These are phyloP conservation scores for Pao palembangensis DNA, from an alignment of 2,113 vertebrate genomes.

Conservation along the genomic window DNA sequence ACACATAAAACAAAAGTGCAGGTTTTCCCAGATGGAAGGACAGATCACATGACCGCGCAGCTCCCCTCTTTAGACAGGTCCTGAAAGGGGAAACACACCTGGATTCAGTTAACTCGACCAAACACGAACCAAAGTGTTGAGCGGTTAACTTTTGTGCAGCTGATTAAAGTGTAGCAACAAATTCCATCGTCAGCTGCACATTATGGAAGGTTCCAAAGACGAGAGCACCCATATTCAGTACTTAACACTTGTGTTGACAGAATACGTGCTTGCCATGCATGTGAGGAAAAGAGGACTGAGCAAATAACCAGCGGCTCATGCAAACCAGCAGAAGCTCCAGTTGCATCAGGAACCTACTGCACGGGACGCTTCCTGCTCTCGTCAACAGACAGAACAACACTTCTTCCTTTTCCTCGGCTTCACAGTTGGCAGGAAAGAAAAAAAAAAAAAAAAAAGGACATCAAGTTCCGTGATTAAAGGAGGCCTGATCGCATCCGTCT, in stretches of 20 bases:
- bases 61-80: too few species aligned
- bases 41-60: too few species aligned
- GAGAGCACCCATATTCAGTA: too few species aligned
- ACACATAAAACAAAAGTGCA: too few species aligned
- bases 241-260: neutral
- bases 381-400: constrained; percentile 80
- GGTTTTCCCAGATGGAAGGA: too few species aligned
- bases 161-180: too few species aligned
- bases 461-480: neutral
- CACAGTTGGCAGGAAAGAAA: constrained; percentile 28
- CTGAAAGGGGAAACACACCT: too few species aligned
- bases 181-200: too few species aligned
- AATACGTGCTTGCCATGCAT: constrained; percentile 20
- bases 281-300: neutral
- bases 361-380: constrained; percentile 12
- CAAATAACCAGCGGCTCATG: neutral
- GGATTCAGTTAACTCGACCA: too few species aligned
- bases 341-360: constrained; percentile 54
- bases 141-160: too few species aligned
- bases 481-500: neutral
- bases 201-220: too few species aligned
- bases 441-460: neutral
- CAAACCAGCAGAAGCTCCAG: neutral
- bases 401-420: constrained; percentile 81
- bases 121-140: too few species aligned